Base-by-base conservation (phyloP, 2,113 vertebrate genomes). In the Siniperca chuatsi region DNA sequence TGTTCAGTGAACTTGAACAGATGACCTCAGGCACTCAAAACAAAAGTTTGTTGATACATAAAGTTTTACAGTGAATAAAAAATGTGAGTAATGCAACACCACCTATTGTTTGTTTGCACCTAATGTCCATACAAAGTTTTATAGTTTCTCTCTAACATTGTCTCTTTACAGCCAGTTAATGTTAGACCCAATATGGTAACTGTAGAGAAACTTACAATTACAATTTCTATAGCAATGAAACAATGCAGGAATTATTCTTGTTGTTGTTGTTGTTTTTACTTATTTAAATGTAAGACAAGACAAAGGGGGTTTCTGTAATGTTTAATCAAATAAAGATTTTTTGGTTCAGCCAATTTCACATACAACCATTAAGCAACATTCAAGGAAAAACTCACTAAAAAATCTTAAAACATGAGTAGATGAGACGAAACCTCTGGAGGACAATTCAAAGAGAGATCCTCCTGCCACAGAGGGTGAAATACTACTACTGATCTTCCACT, bases 1-100 rank as follows among this genome's bases (percentile, higher is more conserved):
- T 61, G 13, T 48, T 57, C 15, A 15, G 55, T 46, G 23, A 74
- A 81, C 79, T 81, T 48, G 20, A 65, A 37, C 35, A 37, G 48
- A 16, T 73, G 25, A 74, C 70, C 50, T 13, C 8, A 46, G 50
- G 48, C 33, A 37, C 23, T 64, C 60, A 37, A 44, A 57, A 54
- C 35, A 54, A 18, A 62, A 52, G 33, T 71, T 40, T 62, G 10
- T 72, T 73, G 42, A 20, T 35, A 58, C 33, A 52, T 77, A 20
- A 48, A 50, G 50, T 74, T 35, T 66, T 55, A 64, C 48, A 29
- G 23, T 46, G 65, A 18, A 29, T 55, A 3, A 57, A 8, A 29
- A 33, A 44, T 67, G 23, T 67, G 6, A 60, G 15, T 46, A 58
- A 57, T 58, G 70, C 54, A 46, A 29, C 44, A 23, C n/a, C 13